These are phyloP conservation scores for Uropsilus gracilis DNA, from an alignment of 2,113 vertebrate species.

Conservation along the genomic window DNA sequence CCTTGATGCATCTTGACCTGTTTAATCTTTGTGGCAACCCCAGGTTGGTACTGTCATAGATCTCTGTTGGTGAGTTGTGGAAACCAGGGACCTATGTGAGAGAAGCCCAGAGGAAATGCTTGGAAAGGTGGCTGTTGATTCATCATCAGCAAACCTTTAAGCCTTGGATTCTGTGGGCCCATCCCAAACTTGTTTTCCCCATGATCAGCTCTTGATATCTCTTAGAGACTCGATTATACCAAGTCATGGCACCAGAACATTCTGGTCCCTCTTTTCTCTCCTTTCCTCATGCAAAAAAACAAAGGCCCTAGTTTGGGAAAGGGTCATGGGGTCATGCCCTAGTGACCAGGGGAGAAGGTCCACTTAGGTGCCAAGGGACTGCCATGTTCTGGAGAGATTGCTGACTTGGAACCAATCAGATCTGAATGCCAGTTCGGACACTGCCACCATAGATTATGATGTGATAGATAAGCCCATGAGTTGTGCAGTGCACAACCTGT, in stretches of 20 bases:
- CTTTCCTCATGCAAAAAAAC: background rate
- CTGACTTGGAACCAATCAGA: background rate
- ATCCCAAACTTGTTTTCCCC: background rate
- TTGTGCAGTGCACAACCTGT: background rate
- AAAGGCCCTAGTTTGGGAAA: background rate
- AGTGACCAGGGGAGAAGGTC: background rate
- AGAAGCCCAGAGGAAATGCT: background rate
- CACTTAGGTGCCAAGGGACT: too few relatives aligned
- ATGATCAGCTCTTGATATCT: background rate
- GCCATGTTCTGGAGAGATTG: background rate
- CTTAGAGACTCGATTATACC: background rate
- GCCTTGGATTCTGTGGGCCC: background rate
- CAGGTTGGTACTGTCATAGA: background rate
- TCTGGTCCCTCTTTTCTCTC: background rate
- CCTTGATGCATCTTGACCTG: background rate
- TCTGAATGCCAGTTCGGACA: background rate
- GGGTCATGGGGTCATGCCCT: background rate
- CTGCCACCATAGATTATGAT: background rate
- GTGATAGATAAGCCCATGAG: background rate
- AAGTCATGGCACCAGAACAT: background rate
- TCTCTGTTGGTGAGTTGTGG: background rate
- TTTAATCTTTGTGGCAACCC: background rate
- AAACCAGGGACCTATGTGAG: background rate
- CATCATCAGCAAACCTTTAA: background rate
- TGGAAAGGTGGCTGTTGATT: background rate